A percentile compares a stretch with the other conserved stretches of the same genome.
These are phyloP conservation scores for Drosophila willistoni DNA, from an alignment of 1,140 invertebrate species.

Conservation along the genomic window DNA sequence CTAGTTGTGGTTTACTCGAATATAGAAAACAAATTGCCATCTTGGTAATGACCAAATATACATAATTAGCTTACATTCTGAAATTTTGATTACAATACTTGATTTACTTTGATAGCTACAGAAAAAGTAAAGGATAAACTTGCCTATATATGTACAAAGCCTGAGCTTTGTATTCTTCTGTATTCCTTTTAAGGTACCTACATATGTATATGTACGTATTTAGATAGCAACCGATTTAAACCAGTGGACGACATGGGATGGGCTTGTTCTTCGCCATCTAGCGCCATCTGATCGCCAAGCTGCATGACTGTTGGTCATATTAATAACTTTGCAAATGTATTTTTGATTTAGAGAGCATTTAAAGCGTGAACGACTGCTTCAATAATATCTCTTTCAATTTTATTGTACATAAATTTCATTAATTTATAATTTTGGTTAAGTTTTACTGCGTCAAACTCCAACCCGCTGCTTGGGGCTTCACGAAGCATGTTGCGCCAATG, in stretches of 20 bases:
- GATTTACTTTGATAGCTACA: too few relatives aligned
- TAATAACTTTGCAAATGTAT: slow-evolving; percentile 68
- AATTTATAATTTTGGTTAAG: slow-evolving; percentile 83
- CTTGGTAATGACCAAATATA: too few relatives aligned
- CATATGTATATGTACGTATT: neutral
- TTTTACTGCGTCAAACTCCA: slow-evolving; percentile 60
- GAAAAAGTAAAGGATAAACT: too few relatives aligned
- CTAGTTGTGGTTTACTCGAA: too few relatives aligned
- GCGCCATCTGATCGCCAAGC: slow-evolving; percentile 57
- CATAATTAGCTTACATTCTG: too few relatives aligned
- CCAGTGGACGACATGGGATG: slow-evolving; percentile 10
- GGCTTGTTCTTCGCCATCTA: slow-evolving; percentile 32
- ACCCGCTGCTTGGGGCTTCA: slow-evolving; percentile 52
- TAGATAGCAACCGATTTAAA: neutral
- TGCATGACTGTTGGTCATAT: slow-evolving; percentile 73
- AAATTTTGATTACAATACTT: too few relatives aligned
- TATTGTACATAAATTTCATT: slow-evolving; percentile 83
- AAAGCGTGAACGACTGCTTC: slow-evolving; percentile 83
- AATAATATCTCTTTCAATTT: slow-evolving; percentile 83
- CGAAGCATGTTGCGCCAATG: slow-evolving; percentile 77
- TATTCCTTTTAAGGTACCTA: neutral
- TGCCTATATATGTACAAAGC: too few relatives aligned
- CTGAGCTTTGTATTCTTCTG: too few relatives aligned
- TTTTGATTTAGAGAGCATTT: slow-evolving; percentile 82
- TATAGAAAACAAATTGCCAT: too few relatives aligned